These are phyloP conservation scores for Atta colombica DNA, from an alignment of 1,140 invertebrate species.

Conservation along the genomic window DNA sequence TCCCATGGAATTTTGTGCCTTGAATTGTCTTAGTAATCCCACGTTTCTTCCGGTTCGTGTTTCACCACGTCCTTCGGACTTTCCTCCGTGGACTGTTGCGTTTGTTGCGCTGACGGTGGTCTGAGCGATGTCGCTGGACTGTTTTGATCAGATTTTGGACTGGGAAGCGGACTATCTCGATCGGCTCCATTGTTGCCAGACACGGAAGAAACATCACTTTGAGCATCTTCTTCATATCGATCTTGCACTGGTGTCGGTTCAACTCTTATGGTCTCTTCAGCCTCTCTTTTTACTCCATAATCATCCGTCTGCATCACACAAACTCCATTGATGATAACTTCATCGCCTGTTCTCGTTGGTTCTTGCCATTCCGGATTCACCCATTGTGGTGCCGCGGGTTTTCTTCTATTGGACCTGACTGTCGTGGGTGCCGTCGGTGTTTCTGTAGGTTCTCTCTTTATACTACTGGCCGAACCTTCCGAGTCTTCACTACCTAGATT, in stretches of 20 bases:
- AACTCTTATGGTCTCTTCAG: constrained; percentile 90
- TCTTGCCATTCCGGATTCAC: constrained; percentile 97
- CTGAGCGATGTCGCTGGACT: constrained; percentile 82
- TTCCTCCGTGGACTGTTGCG: constrained; percentile 78
- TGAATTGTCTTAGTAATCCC: constrained; percentile 81
- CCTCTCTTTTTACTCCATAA: constrained; percentile 88
- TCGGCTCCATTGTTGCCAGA: constrained; percentile 85
- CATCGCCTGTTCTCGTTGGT: constrained; percentile 88
- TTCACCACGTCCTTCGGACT: constrained; percentile 84
- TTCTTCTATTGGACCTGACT: constrained; percentile 91
- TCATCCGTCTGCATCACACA: constrained; percentile 95
- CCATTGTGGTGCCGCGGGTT: constrained; percentile 98
- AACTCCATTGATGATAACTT: constrained; percentile 96
- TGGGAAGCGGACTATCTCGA: constrained; percentile 81
- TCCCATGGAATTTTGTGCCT: constrained; percentile 27
- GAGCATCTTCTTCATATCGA: constrained; percentile 88
- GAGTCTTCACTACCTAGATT: constrained; percentile 93
- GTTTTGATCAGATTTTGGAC: constrained; percentile 83
- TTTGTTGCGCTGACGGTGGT: constrained; percentile 80
- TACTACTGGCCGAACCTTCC: constrained; percentile 86
- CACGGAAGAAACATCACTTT: constrained; percentile 87
- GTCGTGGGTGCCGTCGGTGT: constrained; percentile 85
- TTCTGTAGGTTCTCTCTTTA: constrained; percentile 88
- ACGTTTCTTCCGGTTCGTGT: constrained; percentile 84
- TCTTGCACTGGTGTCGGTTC: constrained; percentile 90